Evolutionary conservation across 2,113 vertebrate genomes (phyloP), one percentile per base, ranked within the genome.

Genomic region (Scomber japonicus): DNA sequence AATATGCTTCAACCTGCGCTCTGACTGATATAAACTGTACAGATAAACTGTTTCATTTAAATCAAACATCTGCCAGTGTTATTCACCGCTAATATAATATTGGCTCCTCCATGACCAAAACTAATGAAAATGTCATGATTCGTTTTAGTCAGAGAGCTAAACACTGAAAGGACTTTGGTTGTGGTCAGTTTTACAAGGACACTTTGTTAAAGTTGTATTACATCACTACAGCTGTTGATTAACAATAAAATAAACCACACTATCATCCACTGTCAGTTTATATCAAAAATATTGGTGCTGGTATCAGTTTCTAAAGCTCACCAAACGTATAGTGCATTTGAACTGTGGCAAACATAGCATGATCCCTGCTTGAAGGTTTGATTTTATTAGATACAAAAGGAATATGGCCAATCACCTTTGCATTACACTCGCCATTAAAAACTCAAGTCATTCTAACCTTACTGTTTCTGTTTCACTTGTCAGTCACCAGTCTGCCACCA

Each of bases 401-500:
- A 30, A 50, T 55, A 14, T 3, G 4, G 56, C 7, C 15, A 59
- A 6, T 30, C 12, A 15, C 14, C 16, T 14, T 56, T 3, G 31
- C 31, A 35, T 35, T 5, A 19, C 59, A n/a, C 17, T 19, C 16
- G 60, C 11, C 35, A 12, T 3, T 59, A 21, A 27, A 54, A 30
- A 60, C 3, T 27, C 11, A 5, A 15, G n/a, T 11, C n/a, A 31
- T 4, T 57, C 51, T 72, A 44, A 73, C 54, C 19, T 21, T 12
- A 7, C 14, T 3, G 2, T 49, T 11, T 67, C 0, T 67, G 1
- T 67, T 49, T 69, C 45, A 2, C 54, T 70, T 51, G 7, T 53
- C 95, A 78, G 89, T 95, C 14, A 96, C 94, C 86, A 96, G 93
- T 78, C 94, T 98, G 77, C 93, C 96, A 54, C 84, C 96, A 2